Evolutionary conservation across 2,888 invertebrate genomes (phyloP).

Genomic region (Crematogaster levior): DNA sequence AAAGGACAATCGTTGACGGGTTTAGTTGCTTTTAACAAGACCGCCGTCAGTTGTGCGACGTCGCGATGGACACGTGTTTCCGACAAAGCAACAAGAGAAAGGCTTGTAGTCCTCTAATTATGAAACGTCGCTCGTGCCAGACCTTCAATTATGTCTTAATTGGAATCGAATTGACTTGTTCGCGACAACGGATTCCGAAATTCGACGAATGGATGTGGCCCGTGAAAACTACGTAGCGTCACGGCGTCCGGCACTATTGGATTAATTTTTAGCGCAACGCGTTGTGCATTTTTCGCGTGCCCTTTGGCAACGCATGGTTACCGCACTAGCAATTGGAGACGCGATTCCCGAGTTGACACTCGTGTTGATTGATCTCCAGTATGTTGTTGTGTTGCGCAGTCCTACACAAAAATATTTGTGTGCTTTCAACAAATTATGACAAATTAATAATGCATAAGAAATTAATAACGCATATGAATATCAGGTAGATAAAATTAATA

Average conservation of each 20-base stretch:
- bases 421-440: background rate
- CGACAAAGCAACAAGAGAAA: conserved; percentile 50
- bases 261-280: conserved; percentile 30
- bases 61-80: conserved; percentile 14
- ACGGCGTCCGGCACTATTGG: background rate
- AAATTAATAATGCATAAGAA: background rate
- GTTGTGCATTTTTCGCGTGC: conserved; percentile 19
- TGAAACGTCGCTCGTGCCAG: conserved; percentile 48
- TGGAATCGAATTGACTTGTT: conserved; percentile 41
- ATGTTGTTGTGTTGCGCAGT: background rate
- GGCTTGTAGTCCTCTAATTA: conserved; percentile 49
- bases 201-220: conserved; percentile 12
- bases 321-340: background rate
- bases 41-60: background rate
- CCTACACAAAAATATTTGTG: background rate
- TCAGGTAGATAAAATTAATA: background rate
- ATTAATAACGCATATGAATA: background rate
- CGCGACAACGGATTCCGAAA: conserved; percentile 36
- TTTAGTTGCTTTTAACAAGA: conserved; percentile 36
- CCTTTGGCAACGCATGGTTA: conserved; percentile 4
- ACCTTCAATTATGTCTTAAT: conserved; percentile 60
- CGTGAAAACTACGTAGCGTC: background rate
- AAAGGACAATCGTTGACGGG: background rate
- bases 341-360: conserved; percentile 23
- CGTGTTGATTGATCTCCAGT: conserved; percentile 5